phyloP scores from a whole-genome alignment of 2,113 vertebrate genomes.

The Centropristis striata region DNA sequence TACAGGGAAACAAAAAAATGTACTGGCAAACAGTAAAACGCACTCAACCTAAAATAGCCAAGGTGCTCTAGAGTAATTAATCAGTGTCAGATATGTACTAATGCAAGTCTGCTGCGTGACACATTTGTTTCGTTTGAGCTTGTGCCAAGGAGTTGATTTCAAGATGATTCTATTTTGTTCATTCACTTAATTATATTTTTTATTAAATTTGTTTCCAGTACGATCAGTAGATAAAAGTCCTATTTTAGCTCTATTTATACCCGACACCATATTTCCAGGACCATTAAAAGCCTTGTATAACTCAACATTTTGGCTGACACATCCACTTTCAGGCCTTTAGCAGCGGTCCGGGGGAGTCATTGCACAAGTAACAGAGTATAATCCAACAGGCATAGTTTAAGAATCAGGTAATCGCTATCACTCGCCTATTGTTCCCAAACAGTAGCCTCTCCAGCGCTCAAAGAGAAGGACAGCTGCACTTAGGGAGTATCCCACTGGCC shows the following conservation, averaged over 20 bases:
- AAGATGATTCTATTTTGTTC: not conserved
- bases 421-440: slow-evolving; percentile 40
- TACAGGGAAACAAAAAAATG: slow-evolving; percentile 11
- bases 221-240: slow-evolving; percentile 4
- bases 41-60: slow-evolving; percentile 25
- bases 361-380: not conserved
- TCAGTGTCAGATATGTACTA: slow-evolving; percentile 1
- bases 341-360: not conserved
- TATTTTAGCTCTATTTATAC: not conserved
- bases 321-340: slow-evolving; percentile 1
- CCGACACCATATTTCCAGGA: not conserved
- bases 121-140: slow-evolving; percentile 11
- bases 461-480: slow-evolving; percentile 33
- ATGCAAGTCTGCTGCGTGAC: not conserved
- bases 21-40: slow-evolving; percentile 12
- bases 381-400: slow-evolving; percentile 10
- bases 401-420: slow-evolving; percentile 16
- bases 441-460: slow-evolving; percentile 36
- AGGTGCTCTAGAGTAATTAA: slow-evolving; percentile 34
- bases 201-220: not conserved
- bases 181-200: slow-evolving; percentile 3
- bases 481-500: slow-evolving; percentile 17
- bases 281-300: slow-evolving; percentile 11
- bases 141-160: slow-evolving; percentile 4
- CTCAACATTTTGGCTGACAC: not conserved